Percentiles rank a stretch among this genome's conserved stretches.
These are phyloP conservation scores for Chaetogeoica ovagalla DNA, from an alignment of 2,888 invertebrate genomes.

Conservation along the genomic window DNA sequence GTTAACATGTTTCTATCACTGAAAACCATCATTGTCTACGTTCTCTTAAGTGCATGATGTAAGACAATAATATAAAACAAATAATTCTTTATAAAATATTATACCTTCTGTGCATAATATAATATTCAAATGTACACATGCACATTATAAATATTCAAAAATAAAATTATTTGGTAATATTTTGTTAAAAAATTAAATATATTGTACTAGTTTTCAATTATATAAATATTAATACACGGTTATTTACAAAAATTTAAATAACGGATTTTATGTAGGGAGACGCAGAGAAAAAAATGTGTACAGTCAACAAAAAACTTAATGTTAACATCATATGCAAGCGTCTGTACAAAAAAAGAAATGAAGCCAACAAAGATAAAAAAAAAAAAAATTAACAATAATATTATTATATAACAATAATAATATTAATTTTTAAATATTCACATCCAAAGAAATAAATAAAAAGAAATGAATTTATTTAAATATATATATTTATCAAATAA, in stretches of 20 bases:
- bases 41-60: no score
- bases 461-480: slow-evolving; percentile 38
- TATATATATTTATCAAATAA: slow-evolving; percentile 52
- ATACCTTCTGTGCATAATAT: no score
- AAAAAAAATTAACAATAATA: slow-evolving; percentile 47
- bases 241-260: slow-evolving; percentile 42
- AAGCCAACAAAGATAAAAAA: slow-evolving; percentile 39
- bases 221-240: slow-evolving; percentile 32
- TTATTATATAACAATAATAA: slow-evolving; percentile 47
- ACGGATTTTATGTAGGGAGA: slow-evolving; percentile 28
- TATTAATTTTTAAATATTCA: slow-evolving; percentile 48
- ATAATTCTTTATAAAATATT: no score
- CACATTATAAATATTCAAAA: background rate
- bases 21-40: no score
- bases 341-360: slow-evolving; percentile 30
- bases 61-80: no score
- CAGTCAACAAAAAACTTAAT: slow-evolving; percentile 39
- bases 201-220: slow-evolving; percentile 22
- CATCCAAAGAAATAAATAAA: slow-evolving; percentile 37
- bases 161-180: slow-evolving; percentile 13
- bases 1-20: no score
- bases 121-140: background rate
- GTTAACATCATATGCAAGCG: slow-evolving; percentile 26
- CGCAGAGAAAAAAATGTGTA: slow-evolving; percentile 31
- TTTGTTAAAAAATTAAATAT: slow-evolving; percentile 33